Conservation (phyloP, 2,797 vertebrate genomes). For the Cyprinella venusta region DNA sequence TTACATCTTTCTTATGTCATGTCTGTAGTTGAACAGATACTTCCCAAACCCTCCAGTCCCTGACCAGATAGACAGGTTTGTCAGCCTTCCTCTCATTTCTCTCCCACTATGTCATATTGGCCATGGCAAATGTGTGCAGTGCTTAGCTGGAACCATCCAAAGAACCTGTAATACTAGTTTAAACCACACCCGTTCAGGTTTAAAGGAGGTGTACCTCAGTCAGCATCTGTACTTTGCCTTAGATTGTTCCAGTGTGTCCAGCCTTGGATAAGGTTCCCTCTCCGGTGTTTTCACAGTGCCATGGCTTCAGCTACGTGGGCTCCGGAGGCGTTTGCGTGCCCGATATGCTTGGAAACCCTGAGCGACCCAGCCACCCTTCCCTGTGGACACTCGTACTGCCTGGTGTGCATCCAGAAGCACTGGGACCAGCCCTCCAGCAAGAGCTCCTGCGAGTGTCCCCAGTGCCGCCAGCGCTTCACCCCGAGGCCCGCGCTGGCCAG, state of each 20-base stretch:
- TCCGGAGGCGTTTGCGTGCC: slow-evolving; percentile 78
- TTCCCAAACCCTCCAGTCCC: too few relatives aligned
- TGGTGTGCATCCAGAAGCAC: slow-evolving; percentile 77
- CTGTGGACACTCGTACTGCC: slow-evolving; percentile 83
- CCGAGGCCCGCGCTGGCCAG: slow-evolving; percentile 76
- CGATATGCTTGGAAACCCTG: slow-evolving; percentile 79
- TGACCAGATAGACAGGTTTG: slow-evolving; percentile 54
- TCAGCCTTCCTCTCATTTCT: slow-evolving; percentile 41
- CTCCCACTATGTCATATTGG: slow-evolving; percentile 29
- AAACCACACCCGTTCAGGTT: slow-evolving; percentile 53
- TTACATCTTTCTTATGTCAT: neutral
- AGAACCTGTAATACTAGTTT: slow-evolving; percentile 73
- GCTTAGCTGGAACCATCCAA: slow-evolving; percentile 58
- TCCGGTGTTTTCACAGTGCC: too few relatives aligned
- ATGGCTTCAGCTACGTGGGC: slow-evolving; percentile 66
- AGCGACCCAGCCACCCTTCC: slow-evolving; percentile 78
- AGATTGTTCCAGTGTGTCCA: neutral
- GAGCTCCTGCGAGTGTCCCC: slow-evolving; percentile 76
- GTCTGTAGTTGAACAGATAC: neutral
- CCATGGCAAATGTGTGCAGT: neutral
- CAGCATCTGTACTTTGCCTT: slow-evolving; percentile 18
- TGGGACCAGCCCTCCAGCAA: slow-evolving; percentile 72
- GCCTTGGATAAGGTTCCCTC: too few relatives aligned
- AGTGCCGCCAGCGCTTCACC: slow-evolving; percentile 76
- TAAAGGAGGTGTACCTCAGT: slow-evolving; percentile 54